These are phyloP conservation scores for Norana najaformis DNA, from an alignment of 2,888 invertebrate species.

Conservation along the genomic window DNA sequence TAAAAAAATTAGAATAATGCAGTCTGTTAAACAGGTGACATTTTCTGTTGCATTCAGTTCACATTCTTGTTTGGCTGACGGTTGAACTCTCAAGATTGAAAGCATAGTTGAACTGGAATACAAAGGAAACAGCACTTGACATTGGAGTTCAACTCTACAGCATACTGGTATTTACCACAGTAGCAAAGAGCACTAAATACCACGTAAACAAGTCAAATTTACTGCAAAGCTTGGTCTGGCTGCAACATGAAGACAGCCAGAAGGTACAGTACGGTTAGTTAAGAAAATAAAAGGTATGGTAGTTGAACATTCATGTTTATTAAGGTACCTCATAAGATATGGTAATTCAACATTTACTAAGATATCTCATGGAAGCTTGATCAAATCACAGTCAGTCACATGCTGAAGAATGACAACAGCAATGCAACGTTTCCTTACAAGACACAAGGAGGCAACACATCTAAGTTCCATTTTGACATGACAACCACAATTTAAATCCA, in stretches of 20 bases:
- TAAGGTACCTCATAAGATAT: not conserved
- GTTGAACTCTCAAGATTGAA: constrained; percentile 21
- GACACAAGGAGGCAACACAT: no score
- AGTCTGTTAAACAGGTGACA: not conserved
- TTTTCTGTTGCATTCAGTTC: constrained; percentile 1
- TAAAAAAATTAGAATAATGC: not conserved
- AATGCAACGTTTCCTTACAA: no score
- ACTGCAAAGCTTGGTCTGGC: not conserved
- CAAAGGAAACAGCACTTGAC: not conserved
- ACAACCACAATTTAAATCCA: no score
- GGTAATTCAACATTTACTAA: not conserved
- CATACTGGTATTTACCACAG: no score
- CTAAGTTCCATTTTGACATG: no score
- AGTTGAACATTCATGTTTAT: not conserved
- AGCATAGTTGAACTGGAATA: not conserved
- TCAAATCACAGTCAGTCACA: no score
- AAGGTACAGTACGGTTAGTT: not conserved
- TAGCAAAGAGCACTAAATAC: not conserved
- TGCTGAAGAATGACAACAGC: no score
- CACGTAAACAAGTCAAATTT: not conserved
- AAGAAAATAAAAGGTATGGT: not conserved
- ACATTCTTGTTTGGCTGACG: not conserved
- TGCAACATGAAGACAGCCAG: not conserved
- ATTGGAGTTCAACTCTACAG: not conserved
- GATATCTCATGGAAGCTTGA: no score